These are phyloP conservation scores for Lithophane ornitopus DNA, from an alignment of 2,888 invertebrate genomes.

Conservation along the genomic window DNA sequence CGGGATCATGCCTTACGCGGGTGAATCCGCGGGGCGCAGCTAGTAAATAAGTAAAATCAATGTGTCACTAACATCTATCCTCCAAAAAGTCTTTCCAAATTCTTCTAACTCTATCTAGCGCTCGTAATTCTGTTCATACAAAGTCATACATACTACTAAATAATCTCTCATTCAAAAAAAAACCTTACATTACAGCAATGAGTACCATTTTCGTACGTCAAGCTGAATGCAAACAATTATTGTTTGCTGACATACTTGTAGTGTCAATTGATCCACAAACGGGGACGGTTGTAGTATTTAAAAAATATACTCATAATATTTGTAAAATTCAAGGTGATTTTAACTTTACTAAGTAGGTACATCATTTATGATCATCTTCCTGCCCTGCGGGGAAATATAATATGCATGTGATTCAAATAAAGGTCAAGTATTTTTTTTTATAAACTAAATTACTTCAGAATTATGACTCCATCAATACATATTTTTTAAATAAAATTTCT, in stretches of 20 bases:
- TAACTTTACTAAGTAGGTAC: no score
- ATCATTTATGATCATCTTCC: no score
- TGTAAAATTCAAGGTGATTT: conserved; percentile 8
- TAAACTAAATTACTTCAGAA: no score
- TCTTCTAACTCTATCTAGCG: background rate
- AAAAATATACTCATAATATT: background rate
- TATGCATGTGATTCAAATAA: no score
- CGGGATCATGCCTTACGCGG: no score
- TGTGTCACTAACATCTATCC: background rate
- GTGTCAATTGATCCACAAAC: conserved; percentile 47
- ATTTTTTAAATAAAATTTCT: no score
- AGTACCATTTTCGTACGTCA: background rate
- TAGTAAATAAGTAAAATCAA: no score
- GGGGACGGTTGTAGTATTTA: conserved; percentile 8
- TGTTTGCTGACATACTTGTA: conserved; percentile 37
- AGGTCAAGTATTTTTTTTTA: no score
- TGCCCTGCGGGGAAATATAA: no score
- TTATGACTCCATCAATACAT: no score
- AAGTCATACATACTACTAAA: background rate
- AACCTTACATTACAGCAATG: rapidly evolving
- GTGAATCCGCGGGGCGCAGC: no score
- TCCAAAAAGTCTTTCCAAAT: background rate
- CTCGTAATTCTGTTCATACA: background rate
- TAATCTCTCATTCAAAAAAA: background rate
- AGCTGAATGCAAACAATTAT: background rate